Evolutionary conservation across 1,140 invertebrate genomes (phyloP), one percentile per base, ranked within the genome.

Genomic region (Metopolophium dirhodum): DNA sequence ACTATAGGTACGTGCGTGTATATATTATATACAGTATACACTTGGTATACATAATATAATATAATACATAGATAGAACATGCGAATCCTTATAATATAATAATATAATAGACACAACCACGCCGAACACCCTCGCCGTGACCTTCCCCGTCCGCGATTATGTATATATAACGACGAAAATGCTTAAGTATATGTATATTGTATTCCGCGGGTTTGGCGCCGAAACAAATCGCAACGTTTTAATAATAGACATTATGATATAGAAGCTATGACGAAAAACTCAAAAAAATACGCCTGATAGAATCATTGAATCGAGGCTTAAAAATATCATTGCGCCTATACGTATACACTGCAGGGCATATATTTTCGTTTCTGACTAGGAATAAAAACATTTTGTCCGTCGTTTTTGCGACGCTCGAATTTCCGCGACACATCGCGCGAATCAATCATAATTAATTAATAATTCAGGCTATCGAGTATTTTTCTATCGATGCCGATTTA

Each of bases 171-270:
- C 30, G 30, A 68, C 26, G 61, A 68, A n/a, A 30, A 68, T 14
- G 7, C 30, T 68, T 68, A 4, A 18, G n/a, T 77, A n/a, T 77
- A 68, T 77, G 20, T 54, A 7, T 77, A 77, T n/a, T n/a, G 61
- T 77, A n/a, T 18, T 68, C 61, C 11, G n/a, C n/a, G 61, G 61
- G 30, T n/a, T 77, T 77, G 61, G 61, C 61, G 61, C n/a, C 61
- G 61, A 77, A 77, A n/a, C 61, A 77, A 77, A 77, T 77, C 14
- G 61, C 30, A 77, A 77, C 61, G 61, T 77, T 77, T 77, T 77
- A 77, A 77, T 77, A 77, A 77, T 77, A 77, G 61, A 77, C 61
- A 77, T 77, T 77, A n/a, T 77, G 30, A n/a, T 77, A n/a, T 77
- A 77, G n/a, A 77, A 77, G 61, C n/a, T n/a, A 14, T 77, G 61